Conservation (phyloP, 2,113 vertebrate species). For the Xenus cinereus region DNA sequence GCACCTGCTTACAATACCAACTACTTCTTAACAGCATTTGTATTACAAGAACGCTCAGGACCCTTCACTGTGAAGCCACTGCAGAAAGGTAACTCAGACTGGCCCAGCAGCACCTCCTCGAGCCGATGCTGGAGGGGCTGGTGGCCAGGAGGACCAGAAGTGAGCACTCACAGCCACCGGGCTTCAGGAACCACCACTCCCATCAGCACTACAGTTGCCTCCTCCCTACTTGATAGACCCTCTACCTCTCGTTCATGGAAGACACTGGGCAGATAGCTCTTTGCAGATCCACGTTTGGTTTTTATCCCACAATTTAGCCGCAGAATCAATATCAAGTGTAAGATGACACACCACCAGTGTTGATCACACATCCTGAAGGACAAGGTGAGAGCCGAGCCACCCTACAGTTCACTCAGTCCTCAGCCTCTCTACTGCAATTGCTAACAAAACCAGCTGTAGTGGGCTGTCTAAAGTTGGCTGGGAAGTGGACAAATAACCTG, state of each 20-base stretch:
- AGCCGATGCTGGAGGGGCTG: not conserved
- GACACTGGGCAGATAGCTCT: not conserved
- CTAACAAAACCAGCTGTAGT: not conserved
- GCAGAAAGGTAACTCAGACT: not conserved
- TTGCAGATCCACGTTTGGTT: not conserved
- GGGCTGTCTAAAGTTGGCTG: not conserved
- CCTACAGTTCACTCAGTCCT: not conserved
- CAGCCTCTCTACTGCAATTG: not conserved
- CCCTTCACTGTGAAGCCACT: not conserved
- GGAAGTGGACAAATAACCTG: not conserved
- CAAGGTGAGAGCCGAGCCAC: not conserved
- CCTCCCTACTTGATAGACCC: not conserved
- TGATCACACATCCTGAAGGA: accelerated
- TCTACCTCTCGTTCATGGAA: not conserved
- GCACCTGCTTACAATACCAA: constrained; percentile 27
- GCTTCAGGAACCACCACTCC: not conserved
- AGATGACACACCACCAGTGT: not conserved
- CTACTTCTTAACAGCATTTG: not conserved
- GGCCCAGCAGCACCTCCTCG: not conserved
- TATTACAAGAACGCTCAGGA: not conserved
- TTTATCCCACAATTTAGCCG: not conserved
- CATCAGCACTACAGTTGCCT: not conserved
- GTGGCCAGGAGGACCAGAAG: not conserved
- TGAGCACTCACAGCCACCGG: not conserved
- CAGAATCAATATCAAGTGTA: not conserved